Evolutionary conservation across 2,888 invertebrate genomes (phyloP), one percentile per base, ranked within the genome.

Genomic region (Sarcophaga rosellei): DNA sequence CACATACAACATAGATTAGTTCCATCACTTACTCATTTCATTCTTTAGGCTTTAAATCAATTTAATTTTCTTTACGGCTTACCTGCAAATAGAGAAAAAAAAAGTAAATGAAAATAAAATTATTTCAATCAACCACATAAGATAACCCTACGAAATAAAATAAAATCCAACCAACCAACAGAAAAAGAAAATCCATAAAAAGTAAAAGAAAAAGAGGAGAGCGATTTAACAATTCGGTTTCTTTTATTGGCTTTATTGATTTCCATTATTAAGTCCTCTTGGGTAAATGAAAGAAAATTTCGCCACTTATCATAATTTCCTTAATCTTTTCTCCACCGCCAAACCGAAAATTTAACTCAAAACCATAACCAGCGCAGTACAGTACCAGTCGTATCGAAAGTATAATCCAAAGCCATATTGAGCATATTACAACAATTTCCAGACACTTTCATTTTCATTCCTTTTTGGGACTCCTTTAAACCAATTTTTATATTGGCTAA

Each of bases 251-350:
- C 15, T 72, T 68, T 68, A 85, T 74, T 75, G 78, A 80, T 80
- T 83, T 80, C 47, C 45, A 21, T 73, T 72, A 59, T 68, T 53
- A 74, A 77, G 74, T 3, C 35, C 80, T 77, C 63, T 82, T 80
- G 76, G 44, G 59, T 65, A 74, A 83, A 86, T 84, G 53, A 81
- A 84, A 35, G 12, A 53, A 53, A 53, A 77, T 70, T 81, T 53
- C 59, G 63, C 63, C 83, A 81, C 74, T 84, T 84, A 74, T 84
- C 63, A 86, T 84, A 81, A 86, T 78, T 81, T 78, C 23, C 57
- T 10, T 78, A 81, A 81, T 77, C 81, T 81, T 53, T 74, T 77
- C 57, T 35, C 20, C 5, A 12, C 20, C 53, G 20, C 53, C 17
- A 15, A 53, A 62, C 12, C 73, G 68, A 79, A 23, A 63, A 61